A percentile compares a stretch with the other conserved stretches of the same genome.
phyloP scores from a whole-genome alignment of 2,888 invertebrate species.

The Silvanus unidentatus region DNA sequence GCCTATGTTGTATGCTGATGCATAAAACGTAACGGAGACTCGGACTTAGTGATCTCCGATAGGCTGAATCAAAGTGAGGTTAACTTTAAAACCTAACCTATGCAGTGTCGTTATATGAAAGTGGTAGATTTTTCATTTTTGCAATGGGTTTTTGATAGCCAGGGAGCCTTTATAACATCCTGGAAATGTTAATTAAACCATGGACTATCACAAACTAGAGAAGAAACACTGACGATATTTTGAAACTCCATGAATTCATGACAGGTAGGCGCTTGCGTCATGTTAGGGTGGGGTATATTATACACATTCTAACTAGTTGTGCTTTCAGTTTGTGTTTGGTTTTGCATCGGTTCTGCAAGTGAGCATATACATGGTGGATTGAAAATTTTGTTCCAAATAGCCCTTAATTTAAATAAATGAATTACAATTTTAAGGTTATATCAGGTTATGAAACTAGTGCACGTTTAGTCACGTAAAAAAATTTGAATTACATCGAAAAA shows the following conservation, averaged over 20 bases:
- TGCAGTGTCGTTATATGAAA: too few species aligned
- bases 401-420: slow-evolving; percentile 3
- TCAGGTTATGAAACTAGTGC: slow-evolving; percentile 4
- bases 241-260: slow-evolving; percentile 23
- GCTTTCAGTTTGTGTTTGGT: slow-evolving; percentile 19
- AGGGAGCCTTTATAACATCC: too few species aligned
- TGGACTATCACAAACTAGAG: too few species aligned
- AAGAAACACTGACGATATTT: slow-evolving; percentile 9
- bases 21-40: not conserved
- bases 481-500: slow-evolving; percentile 13
- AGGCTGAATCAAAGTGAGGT: too few species aligned
- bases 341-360: slow-evolving; percentile 10
- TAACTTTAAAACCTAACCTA: too few species aligned
- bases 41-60: not conserved
- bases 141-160: too few species aligned
- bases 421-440: slow-evolving; percentile 4
- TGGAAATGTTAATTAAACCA: too few species aligned
- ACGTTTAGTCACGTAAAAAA: slow-evolving; percentile 6
- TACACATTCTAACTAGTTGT: slow-evolving; percentile 5
- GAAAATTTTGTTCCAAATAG: slow-evolving; percentile 1
- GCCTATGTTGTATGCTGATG: slow-evolving; percentile 1
- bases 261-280: slow-evolving; percentile 32
- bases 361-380: slow-evolving; percentile 7
- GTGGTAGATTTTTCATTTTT: too few species aligned
- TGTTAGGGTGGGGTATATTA: slow-evolving; percentile 28